Evolutionary conservation across 2,797 vertebrate species (phyloP).

Genomic region (Cuculus canorus): DNA sequence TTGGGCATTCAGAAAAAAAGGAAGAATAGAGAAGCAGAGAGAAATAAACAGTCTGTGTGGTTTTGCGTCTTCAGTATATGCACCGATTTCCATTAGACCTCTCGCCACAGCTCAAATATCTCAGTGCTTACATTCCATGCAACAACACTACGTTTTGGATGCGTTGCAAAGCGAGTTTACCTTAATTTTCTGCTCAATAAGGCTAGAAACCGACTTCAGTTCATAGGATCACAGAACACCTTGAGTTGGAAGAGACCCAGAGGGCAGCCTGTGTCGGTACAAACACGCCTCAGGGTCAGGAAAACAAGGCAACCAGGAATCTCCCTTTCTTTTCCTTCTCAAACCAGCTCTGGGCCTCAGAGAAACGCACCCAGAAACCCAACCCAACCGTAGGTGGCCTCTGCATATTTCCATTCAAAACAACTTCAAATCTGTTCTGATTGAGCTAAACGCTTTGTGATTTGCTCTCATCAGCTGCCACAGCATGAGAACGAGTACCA

Average conservation of each 20-base stretch:
- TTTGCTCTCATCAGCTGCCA: not conserved
- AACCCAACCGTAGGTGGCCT: not conserved
- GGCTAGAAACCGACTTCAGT: not conserved
- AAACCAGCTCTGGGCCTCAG: not conserved
- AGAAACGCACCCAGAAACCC: not conserved
- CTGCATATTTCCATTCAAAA: not conserved
- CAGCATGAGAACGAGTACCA: not conserved
- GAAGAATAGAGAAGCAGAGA: not conserved
- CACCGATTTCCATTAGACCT: not conserved
- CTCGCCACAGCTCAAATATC: not conserved
- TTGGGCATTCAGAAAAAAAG: not conserved
- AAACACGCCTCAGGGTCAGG: not conserved
- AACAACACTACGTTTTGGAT: not conserved
- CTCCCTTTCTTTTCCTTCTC: not conserved
- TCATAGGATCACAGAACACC: not conserved
- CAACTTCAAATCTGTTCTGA: not conserved
- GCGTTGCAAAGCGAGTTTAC: not conserved
- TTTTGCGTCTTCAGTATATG: not conserved
- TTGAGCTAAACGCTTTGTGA: not conserved
- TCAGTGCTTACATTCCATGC: not conserved
- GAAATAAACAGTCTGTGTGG: not conserved
- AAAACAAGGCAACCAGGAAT: not conserved
- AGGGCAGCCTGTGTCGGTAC: not conserved
- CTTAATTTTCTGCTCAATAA: not conserved
- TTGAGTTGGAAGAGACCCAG: too few species aligned